phyloP scores from a whole-genome alignment of 2,888 invertebrate genomes.

The Cerastoderma edule region DNA sequence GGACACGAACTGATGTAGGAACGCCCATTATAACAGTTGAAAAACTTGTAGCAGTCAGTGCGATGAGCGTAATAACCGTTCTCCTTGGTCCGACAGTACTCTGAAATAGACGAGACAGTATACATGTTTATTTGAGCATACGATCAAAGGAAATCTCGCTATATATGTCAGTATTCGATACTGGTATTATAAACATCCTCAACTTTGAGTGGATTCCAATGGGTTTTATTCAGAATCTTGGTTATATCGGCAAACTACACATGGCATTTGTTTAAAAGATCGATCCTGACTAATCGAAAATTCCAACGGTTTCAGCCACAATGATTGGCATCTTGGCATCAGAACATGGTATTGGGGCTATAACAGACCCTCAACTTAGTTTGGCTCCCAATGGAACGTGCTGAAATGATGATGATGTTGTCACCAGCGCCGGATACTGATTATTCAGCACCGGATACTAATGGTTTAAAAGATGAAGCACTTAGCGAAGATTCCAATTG shows the following conservation, averaged over 20 bases:
- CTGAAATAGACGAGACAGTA: background rate
- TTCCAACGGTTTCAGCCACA: too few species aligned
- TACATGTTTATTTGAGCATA: background rate
- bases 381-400: too few species aligned
- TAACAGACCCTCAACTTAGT: too few species aligned
- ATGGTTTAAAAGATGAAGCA: too few species aligned
- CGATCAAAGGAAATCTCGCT: background rate
- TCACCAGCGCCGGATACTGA: too few species aligned
- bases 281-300: too few species aligned
- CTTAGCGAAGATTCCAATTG: too few species aligned
- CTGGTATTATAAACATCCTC: background rate
- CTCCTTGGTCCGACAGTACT: background rate
- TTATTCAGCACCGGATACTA: too few species aligned
- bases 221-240: background rate
- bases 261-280: background rate
- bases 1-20: background rate
- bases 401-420: too few species aligned
- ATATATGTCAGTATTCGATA: background rate
- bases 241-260: background rate
- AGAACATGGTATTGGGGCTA: too few species aligned
- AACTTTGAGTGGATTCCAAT: background rate
- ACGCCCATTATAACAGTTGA: background rate
- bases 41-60: conserved; percentile 1
- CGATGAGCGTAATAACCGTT: background rate
- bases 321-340: too few species aligned